Evolutionary conservation across 2,797 vertebrate genomes (phyloP), one percentile per base, ranked within the genome.

Genomic region (Diplodus sargus): DNA sequence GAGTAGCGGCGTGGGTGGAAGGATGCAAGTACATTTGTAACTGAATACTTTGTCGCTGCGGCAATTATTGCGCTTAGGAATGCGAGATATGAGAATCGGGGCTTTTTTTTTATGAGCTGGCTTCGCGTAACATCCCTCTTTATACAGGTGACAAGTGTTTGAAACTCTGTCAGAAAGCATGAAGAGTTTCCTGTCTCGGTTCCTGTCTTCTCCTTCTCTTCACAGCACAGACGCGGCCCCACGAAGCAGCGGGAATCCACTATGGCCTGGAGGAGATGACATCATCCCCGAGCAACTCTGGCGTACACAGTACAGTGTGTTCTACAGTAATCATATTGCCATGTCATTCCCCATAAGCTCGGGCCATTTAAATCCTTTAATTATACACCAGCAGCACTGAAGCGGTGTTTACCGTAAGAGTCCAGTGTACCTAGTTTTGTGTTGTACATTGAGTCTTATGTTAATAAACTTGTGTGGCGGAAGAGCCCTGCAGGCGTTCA

Each of bases 391-490:
- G 89, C 81, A 84, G 85, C 90, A 82, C 30, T 71, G 79, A 89
- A 82, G 86, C 80, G 1, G 63, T 90, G 94, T 94, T 93, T 92
- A 92, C 91, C 76, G 87, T 86, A 87, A 60, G 82, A 83, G 84
- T 84, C 85, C 86, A 43, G 78, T 23, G 65, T 80, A 84, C 82
- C 88, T 87, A 75, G 83, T 90, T 92, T 85, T 91, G 85, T 85
- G 71, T 86, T 90, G 91, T 92, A 88, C 88, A 74, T 84, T 91
- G 87, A 85, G 89, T 88, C 89, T 91, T 89, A 90, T 91, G 91
- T 93, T 95, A 95, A 95, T 96, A 96, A 95, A 96, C 94, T 93
- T 91, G 92, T 81, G 86, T 80, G 70, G 91, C 89, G 84, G 87
- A 88, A 69, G 84, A 90, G 87, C 87, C 91, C 93, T 85, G 62